Evolutionary conservation across 2,888 invertebrate species (phyloP), one percentile per base, ranked within the genome.

Genomic region (Cryptocephalus moraei): DNA sequence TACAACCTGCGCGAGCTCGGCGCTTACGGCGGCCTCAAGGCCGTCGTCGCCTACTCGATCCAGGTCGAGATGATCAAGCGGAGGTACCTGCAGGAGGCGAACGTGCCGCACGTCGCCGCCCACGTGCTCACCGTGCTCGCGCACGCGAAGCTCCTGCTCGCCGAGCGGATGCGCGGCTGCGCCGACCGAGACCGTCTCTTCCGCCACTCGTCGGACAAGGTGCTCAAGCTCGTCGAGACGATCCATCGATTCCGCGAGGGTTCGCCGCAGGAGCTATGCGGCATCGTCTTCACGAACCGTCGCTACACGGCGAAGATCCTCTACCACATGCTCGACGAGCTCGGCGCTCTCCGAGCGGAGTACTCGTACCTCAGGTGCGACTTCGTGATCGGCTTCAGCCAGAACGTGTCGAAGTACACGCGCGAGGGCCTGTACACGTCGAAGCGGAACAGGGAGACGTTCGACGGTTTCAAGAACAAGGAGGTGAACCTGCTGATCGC

Each of bases 301-400:
- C 73, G 90, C 41, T 82, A 84, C 56, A 84, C 86, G 0, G 86
- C 90, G 0, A 86, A 86, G 68, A 74, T 86, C 8, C 59, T 93
- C 0, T 86, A 76, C 62, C 81, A 86, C 50, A 62, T 88, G 3
- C 58, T 91, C 4, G 75, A 79, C 48, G 69, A 73, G 1, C 76
- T 76, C 1, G 71, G 68, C 9, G 57, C 72, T 14, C 34, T 48
- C 0, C 71, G 77, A 49, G 70, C 75, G 0, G 69, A 75, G 9
- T 80, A 79, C 52, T 69, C 70, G 0, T 78, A 83, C 55, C 60
- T 86, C 0, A 73, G 75, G 49, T 78, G 84, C 0, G 84, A 87
- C 57, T 91, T 82, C 62, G 73, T 90, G 44, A 79, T 89, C 1
- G 91, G 91, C 0, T 76, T 74, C 48, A 77, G 77, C 47, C 64